Percentiles rank a stretch among this genome's conserved stretches.
phyloP scores from a whole-genome alignment of 2,888 invertebrate genomes.

The Lasiommata megera region DNA sequence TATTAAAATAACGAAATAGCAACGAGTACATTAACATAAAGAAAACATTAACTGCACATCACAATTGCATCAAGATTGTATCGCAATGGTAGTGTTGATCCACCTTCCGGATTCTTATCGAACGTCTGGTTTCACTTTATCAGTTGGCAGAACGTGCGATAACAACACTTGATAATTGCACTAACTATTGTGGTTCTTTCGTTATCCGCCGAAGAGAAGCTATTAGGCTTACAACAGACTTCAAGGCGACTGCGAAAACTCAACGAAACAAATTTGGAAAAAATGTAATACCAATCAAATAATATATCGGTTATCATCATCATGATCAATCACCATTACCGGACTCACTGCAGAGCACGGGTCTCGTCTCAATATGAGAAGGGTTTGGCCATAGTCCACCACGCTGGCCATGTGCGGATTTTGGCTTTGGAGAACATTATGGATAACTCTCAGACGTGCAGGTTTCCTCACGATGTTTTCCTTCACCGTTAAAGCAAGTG shows the following conservation, averaged over 20 bases:
- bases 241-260: constrained; percentile 22
- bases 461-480: too few relatives aligned
- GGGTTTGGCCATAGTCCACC: too few relatives aligned
- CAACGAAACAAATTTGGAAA: not conserved
- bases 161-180: constrained; percentile 26
- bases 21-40: too few relatives aligned
- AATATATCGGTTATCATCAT: too few relatives aligned
- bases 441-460: too few relatives aligned
- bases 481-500: too few relatives aligned
- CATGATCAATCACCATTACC: too few relatives aligned
- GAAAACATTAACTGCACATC: not conserved
- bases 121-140: constrained; percentile 18
- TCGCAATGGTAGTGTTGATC: not conserved
- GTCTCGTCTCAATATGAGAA: too few relatives aligned
- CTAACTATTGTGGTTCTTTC: constrained; percentile 25
- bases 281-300: not conserved
- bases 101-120: constrained; percentile 23
- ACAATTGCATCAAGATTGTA: not conserved
- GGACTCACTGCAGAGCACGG: too few relatives aligned
- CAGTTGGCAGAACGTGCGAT: constrained; percentile 19
- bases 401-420: too few relatives aligned
- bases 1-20: too few relatives aligned
- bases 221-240: constrained; percentile 28
- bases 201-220: constrained; percentile 27
- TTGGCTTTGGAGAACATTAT: too few relatives aligned